Conservation (phyloP, 2,888 invertebrate genomes). For the Chirona hameri region DNA sequence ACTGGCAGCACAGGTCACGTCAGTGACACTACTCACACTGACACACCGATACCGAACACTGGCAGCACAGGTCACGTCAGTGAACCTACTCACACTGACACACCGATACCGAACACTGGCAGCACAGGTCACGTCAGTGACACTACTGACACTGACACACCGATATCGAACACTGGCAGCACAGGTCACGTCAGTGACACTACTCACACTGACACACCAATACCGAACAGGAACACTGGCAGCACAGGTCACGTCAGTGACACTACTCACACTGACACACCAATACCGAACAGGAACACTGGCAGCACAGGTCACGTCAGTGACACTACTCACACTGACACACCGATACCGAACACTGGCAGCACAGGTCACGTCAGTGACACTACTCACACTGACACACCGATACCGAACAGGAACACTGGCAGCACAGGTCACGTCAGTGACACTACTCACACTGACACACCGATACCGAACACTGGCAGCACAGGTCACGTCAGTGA, state of each 20-base stretch:
- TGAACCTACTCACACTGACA: constrained; percentile 67
- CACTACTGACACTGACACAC: constrained; percentile 50
- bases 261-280: constrained; percentile 76
- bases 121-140: too few species aligned
- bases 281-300: constrained; percentile 96
- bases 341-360: constrained; percentile 90
- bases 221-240: constrained; percentile 87
- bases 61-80: too few species aligned
- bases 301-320: too few species aligned
- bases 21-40: constrained; percentile 63
- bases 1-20: constrained; percentile 50
- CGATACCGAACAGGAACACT: constrained; percentile 96
- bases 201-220: constrained; percentile 88
- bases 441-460: constrained; percentile 67
- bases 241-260: too few species aligned
- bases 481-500: too few species aligned
- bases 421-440: too few species aligned
- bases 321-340: constrained; percentile 67
- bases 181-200: too few species aligned
- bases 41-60: constrained; percentile 97
- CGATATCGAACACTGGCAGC: constrained; percentile 81
- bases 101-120: constrained; percentile 90
- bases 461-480: constrained; percentile 90
- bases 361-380: too few species aligned
- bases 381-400: constrained; percentile 76